Base-by-base conservation (phyloP, 2,113 vertebrate genomes). In the Lasiurus borealis region DNA sequence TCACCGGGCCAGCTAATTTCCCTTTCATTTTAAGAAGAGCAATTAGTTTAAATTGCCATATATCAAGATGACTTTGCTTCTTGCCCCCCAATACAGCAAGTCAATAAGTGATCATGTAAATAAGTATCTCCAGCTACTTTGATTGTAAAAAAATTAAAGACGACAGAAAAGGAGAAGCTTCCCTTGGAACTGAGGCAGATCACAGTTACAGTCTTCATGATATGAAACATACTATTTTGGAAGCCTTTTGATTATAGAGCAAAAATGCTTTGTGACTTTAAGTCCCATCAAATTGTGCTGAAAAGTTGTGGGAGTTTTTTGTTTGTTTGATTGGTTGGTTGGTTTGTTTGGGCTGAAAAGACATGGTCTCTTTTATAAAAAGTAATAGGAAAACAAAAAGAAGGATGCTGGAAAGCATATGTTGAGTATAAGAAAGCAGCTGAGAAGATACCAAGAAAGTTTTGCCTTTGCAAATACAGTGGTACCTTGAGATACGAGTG, bases 11-110 rank as follows among this genome's bases (percentile, higher is more conserved):
- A 97, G 90, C 95, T 96, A 85, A 98, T 97, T 98, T 95, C 97
- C 96, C 71, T 95, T 96, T 88, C 95, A 85, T 48, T 97, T 95
- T 77, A 54, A 97, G 92, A 71, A 92, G 95, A 96, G 95, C 96
- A 98, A 98, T 98, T 96, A 97, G 97, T 98, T 98, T 94, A 98
- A 98, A 97, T 97, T 96, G 97, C 95, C 90, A 75, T 97, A 92
- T 96, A 97, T 97, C 50, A 92, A 96, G 94, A 97, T 69, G 91
- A 46, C 88, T 97, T 98, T 40, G 59, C 77, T 97, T 97, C 94
- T 96, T 95, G 90, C 81, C 95, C 91, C 95, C 90, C 91, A 98
- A 93, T 96, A 86, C 31, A 97, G 95, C 75, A 59, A 82, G 59
- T 95, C 78, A 76, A 77, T 95, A 95, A 96, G 95, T 91, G 83